Evolutionary conservation across 2,797 vertebrate species (phyloP), one percentile per base, ranked within the genome.

Genomic region (Spinus pinus): DNA sequence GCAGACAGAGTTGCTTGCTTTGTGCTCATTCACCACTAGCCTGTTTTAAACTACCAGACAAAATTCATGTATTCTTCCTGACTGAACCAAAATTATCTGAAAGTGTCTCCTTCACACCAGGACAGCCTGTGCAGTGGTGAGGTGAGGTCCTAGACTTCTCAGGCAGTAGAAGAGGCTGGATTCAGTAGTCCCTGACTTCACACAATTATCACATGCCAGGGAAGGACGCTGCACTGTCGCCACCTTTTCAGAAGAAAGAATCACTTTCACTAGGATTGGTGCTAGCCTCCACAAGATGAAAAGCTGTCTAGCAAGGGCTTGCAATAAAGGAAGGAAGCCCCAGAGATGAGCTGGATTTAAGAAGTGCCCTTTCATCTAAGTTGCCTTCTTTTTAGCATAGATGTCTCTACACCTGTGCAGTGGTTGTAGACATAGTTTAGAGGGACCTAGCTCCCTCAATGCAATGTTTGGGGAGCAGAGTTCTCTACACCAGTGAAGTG

Each of bases 381-480:
- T 72, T 75, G 18, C 9, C 10, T 90, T 88, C 42, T 60, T 69
- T 56, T 50, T 30, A 75, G 7, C 41, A 71, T 70, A 35, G 25
- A 16, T 56, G 5, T 78, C 33, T 51, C 35, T 31, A 6, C 12
- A 7, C 3, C n/a, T 9, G 3, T 39, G 28, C 53, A 27, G 12
- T 18, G 37, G 13, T 33, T 78, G 42, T 24, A 25, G 50, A 57
- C 3, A 4, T 27, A 46, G 66, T 86, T 91, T 44, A 64, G 37
- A 67, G 30, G 11, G 11, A 12, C 10, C 8, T 56, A 67, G 5
- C 16, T 60, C 12, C 12, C 14, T 49, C 31, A 31, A 2, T 9
- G 7, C 6, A 24, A 10, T 14, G 1, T 51, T 25, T 62, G 25
- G 21, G 24, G 35, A 81, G 10, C 8, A 6, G 1, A 2, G 3